These are phyloP conservation scores for Gadopsis bispinosus DNA, from an alignment of 2,797 vertebrate genomes.

Conservation along the genomic window DNA sequence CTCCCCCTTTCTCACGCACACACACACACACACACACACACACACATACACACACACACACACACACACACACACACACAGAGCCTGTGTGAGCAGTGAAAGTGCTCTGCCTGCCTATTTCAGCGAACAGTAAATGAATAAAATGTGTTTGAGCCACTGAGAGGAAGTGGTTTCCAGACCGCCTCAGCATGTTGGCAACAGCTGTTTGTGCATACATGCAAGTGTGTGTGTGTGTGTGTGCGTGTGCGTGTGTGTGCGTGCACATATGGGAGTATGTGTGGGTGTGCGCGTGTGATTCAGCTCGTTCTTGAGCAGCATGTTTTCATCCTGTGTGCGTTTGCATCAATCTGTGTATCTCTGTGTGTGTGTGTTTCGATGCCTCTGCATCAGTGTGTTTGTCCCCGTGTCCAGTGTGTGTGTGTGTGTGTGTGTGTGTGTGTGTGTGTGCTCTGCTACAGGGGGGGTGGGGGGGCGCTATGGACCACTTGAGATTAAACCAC, in stretches of 20 bases:
- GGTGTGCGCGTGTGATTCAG: conserved; percentile 55
- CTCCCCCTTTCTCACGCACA: too few relatives aligned
- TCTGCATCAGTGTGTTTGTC: conserved; percentile 26
- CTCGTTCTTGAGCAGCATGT: conserved; percentile 61
- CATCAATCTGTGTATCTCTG: conserved; percentile 48
- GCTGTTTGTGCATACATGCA: conserved; percentile 70
- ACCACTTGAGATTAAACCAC: conserved; percentile 81
- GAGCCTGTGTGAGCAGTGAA: conserved; percentile 75
- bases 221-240: conserved; percentile 49
- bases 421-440: conserved; percentile 29
- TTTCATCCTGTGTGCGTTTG: conserved; percentile 72
- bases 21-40: conserved; percentile 1
- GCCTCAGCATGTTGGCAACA: conserved; percentile 81
- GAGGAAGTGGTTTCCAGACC: conserved; percentile 85
- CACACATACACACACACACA: conserved; percentile 16
- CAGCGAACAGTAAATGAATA: conserved; percentile 82
- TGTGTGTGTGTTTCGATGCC: conserved; percentile 46
- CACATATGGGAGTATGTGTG: conserved; percentile 41
- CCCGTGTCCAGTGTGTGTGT: conserved; percentile 17
- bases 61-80: background rate
- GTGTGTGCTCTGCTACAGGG: conserved; percentile 3
- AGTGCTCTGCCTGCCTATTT: conserved; percentile 76
- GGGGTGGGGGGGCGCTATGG: conserved; percentile 53
- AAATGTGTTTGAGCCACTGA: conserved; percentile 79
- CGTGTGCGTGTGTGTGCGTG: too few relatives aligned